Base-by-base conservation (phyloP, 2,888 invertebrate genomes). In the Julus scandinavius region DNA sequence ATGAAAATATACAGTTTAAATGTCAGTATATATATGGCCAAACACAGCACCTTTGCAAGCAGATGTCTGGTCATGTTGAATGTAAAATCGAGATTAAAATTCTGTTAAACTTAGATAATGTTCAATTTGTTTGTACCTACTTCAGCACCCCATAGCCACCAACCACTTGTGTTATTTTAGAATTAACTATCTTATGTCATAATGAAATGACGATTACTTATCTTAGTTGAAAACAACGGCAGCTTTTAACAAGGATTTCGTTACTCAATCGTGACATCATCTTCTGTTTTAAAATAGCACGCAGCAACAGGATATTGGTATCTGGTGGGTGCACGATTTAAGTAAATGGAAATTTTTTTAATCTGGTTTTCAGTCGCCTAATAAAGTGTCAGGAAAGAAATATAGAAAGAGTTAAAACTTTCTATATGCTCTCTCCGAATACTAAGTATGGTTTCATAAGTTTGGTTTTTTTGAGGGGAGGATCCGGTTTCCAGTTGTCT, bases 401-500 rank as follows among this genome's bases (percentile, higher is more conserved):
- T 3, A 20, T 63, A 4, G 63, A 63, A 7, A 6, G 63, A 63
- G 63, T 17, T 63, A n/a, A n/a, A 63, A n/a, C 63, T n/a, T 63
- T 63, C n/a, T n/a, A 20, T 63, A 63, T 63, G n/a, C n/a, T 63
- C 63, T 15, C 63, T 3, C 5, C n/a, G 63, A 63, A 63, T n/a
- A 63, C 13, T 63, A 63, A 63, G 63, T 63, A 6, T n/a, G n/a
- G 63, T 63, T 63, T 63, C 50, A 63, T 63, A 17, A 17, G 6
- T 63, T 63, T 63, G 17, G 1, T 63, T 63, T 63, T n/a, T n/a
- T n/a, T n/a, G n/a, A n/a, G n/a, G n/a, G n/a, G n/a, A n/a, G 63
- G 17, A n/a, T 63, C 63, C 63, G 63, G 63, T 63, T 63, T 63
- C 63, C n/a, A n/a, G 63, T n/a, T 63, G 63, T n/a, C 63, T 63